Evolutionary conservation across 2,888 invertebrate species (phyloP).

Genomic region (Cryptophagus acutangulus): DNA sequence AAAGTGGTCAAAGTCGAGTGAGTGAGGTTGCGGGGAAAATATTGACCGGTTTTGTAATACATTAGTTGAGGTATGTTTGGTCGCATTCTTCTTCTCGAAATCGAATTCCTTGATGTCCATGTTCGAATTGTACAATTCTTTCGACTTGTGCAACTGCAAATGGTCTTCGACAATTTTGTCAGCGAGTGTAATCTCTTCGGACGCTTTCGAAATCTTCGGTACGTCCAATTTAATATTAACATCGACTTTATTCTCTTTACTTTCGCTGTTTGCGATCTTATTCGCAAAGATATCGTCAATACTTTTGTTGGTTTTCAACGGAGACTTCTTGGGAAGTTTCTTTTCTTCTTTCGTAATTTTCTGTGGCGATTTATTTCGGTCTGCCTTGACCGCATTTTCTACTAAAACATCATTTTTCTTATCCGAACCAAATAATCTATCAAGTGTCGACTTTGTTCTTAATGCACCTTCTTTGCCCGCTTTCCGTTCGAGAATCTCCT

Average conservation of each 20-base stretch:
- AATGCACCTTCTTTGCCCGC: constrained; percentile 32
- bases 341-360: constrained; percentile 14
- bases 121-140: constrained; percentile 25
- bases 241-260: constrained; percentile 33
- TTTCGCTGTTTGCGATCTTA: constrained; percentile 29
- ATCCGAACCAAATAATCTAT: constrained; percentile 51
- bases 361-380: constrained; percentile 5
- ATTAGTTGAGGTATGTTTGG: constrained; percentile 23
- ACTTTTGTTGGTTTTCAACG: constrained; percentile 27
- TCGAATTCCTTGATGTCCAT: constrained; percentile 23
- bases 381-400: constrained; percentile 4
- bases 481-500: constrained; percentile 45
- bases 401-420: constrained; percentile 34
- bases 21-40: constrained; percentile 66
- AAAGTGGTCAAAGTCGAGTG: constrained; percentile 53
- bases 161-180: constrained; percentile 43
- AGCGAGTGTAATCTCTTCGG: constrained; percentile 33
- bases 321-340: constrained; percentile 17
- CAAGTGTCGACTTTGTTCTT: constrained; percentile 50
- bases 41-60: constrained; percentile 57
- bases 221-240: constrained; percentile 21
- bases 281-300: constrained; percentile 33
- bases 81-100: constrained; percentile 26
- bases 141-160: constrained; percentile 28
- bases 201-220: constrained; percentile 21